phyloP scores from a whole-genome alignment of 2,888 invertebrate genomes.

The Diloba caeruleocephala region DNA sequence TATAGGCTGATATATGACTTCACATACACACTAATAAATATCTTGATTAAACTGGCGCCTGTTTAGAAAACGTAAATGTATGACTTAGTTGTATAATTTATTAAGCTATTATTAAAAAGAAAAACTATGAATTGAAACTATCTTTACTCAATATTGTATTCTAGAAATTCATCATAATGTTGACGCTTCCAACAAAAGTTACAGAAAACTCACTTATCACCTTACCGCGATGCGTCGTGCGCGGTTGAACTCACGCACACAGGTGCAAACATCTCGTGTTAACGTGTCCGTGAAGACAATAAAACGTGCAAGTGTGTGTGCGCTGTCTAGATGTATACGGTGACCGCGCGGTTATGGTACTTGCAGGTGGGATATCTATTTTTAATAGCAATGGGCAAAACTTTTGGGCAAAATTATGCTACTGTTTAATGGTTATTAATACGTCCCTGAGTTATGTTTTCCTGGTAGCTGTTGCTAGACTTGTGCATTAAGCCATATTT shows the following conservation, averaged over 20 bases:
- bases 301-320: conserved; percentile 64
- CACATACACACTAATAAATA: too few species aligned
- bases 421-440: neutral
- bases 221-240: conserved; percentile 61
- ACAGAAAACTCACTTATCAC: conserved; percentile 67
- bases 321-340: conserved; percentile 62
- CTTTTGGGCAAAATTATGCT: conserved; percentile 24
- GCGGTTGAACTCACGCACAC: conserved; percentile 77
- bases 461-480: neutral
- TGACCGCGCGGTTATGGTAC: conserved; percentile 61
- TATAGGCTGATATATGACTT: too few species aligned
- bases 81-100: too few species aligned
- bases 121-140: too few species aligned
- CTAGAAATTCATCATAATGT: too few species aligned
- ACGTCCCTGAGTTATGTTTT: neutral
- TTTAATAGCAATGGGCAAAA: conserved; percentile 27
- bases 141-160: too few species aligned
- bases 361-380: conserved; percentile 48
- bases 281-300: conserved; percentile 69
- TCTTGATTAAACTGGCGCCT: too few species aligned
- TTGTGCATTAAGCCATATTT: conserved; percentile 3
- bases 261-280: conserved; percentile 25
- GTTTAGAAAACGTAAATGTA: too few species aligned
- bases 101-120: too few species aligned
- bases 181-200: conserved; percentile 18